A percentile compares a stretch with the other conserved stretches of the same genome.
phyloP scores from a whole-genome alignment of 2,888 invertebrate species.

The Protodeltote pygarga region DNA sequence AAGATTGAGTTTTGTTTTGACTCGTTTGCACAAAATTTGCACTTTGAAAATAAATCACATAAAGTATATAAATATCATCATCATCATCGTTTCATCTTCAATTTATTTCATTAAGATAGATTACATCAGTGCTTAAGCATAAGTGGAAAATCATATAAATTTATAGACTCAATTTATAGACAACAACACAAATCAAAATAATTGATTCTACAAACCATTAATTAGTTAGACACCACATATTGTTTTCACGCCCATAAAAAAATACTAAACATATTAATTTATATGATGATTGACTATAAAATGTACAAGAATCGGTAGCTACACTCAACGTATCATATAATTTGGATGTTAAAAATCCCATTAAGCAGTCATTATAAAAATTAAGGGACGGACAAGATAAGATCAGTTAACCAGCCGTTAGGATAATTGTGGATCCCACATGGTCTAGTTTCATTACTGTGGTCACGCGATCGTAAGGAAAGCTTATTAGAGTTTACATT shows the following conservation, averaged over 20 bases:
- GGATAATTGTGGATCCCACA: slow-evolving; percentile 48
- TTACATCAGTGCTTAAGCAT: too few species aligned
- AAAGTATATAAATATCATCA: too few species aligned
- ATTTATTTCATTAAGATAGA: too few species aligned
- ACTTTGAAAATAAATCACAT: too few species aligned
- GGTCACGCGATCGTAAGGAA: slow-evolving; percentile 42
- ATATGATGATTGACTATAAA: slow-evolving; percentile 36
- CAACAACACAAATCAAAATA: too few species aligned
- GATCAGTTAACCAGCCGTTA: slow-evolving; percentile 43
- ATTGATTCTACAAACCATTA: slow-evolving; percentile 10
- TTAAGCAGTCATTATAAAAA: slow-evolving; percentile 41
- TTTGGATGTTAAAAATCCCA: slow-evolving; percentile 48
- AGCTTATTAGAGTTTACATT: slow-evolving; percentile 29
- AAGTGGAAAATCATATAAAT: too few species aligned
- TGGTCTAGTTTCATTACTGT: slow-evolving; percentile 34
- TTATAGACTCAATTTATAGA: too few species aligned
- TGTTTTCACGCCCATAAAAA: slow-evolving; percentile 17
- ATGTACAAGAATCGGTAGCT: slow-evolving; percentile 5
- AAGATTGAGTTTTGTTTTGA: too few species aligned
- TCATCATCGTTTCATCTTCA: too few species aligned
- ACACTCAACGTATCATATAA: slow-evolving; percentile 16
- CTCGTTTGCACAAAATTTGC: too few species aligned
- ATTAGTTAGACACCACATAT: slow-evolving; percentile 19
- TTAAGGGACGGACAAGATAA: slow-evolving; percentile 38
- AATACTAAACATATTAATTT: slow-evolving; percentile 29